These are phyloP conservation scores for Cephus pulcher DNA, from an alignment of 2,888 invertebrate genomes.

Conservation along the genomic window DNA sequence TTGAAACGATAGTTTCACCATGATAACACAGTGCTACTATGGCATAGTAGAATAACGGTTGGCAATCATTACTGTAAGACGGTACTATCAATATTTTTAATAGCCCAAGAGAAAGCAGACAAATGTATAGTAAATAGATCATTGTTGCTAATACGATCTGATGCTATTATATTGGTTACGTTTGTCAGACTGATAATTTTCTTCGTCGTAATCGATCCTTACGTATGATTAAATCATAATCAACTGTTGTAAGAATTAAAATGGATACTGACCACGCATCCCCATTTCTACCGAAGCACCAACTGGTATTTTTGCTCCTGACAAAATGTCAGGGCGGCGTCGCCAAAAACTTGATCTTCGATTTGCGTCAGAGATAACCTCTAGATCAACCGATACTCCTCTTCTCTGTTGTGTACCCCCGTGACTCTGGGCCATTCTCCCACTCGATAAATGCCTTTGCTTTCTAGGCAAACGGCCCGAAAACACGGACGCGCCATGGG, in stretches of 20 bases:
- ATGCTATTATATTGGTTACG: not conserved
- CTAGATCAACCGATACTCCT: not conserved
- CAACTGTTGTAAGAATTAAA: not conserved
- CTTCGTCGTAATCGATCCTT: not conserved
- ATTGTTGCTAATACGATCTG: not conserved
- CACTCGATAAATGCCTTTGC: conserved; percentile 1
- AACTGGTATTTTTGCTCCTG: not conserved
- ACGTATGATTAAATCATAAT: not conserved
- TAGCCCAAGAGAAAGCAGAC: not conserved
- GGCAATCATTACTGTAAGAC: not conserved
- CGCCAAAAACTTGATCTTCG: conserved; percentile 3
- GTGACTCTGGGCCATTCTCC: not conserved
- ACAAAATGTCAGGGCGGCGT: conserved; percentile 2
- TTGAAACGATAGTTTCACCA: not conserved
- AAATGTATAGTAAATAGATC: not conserved
- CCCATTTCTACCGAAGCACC: not conserved
- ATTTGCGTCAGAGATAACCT: conserved; percentile 8
- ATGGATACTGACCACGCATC: not conserved
- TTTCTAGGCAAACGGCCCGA: conserved; percentile 4
- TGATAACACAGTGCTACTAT: not conserved
- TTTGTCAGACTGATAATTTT: not conserved
- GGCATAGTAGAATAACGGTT: not conserved
- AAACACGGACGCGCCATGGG: not conserved
- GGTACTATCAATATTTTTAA: not conserved
- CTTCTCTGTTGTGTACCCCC: not conserved